Evolutionary conservation across 2,113 vertebrate species (phyloP), one percentile per base, ranked within the genome.

Genomic region (Neofelis nebulosa): DNA sequence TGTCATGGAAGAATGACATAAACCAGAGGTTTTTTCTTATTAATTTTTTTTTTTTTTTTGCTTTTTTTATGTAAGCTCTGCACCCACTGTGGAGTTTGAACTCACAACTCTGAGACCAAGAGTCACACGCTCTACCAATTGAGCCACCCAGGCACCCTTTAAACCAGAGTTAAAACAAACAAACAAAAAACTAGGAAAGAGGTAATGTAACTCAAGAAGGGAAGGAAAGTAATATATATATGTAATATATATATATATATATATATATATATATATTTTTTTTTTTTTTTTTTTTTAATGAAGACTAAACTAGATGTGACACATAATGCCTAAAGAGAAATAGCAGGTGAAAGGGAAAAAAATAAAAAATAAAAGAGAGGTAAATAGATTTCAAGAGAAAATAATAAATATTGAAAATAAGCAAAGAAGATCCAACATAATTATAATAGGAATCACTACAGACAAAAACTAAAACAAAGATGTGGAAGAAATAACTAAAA

Each of bases 391-490:
- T 97, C 27, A 83, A 69, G 61, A 82, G 61, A 68, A 87, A 93
- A 61, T 80, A 63, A 65, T 78, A 48, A 91, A 33, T 80, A 41
- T 45, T 95, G 33, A 94, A 73, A 6, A 45, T 63, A 94, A 94
- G 36, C 41, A 89, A 94, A 97, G 82, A 94, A 89, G 50, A 80
- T 81, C 66, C 71, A 94, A 95, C 38, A 55, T 92, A 92, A 92
- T 63, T 95, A 92, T 45, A 92, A 85, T 81, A 48, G 71, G 50
- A 81, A n/a, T 85, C 25, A 4, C n/a, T 96, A 69, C 16, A 73
- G 41, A 94, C 68, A 66, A 29, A 89, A 81, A 63, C 18, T 27
- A 89, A 81, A 79, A 16, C 25, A 88, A 89, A 68, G 12, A 1
- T 50, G 19, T 78, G 16, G 11, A 82, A 66, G 15, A 89, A 89